Base-by-base conservation (phyloP, 1,140 invertebrate genomes). In the Tenebrio molitor region DNA sequence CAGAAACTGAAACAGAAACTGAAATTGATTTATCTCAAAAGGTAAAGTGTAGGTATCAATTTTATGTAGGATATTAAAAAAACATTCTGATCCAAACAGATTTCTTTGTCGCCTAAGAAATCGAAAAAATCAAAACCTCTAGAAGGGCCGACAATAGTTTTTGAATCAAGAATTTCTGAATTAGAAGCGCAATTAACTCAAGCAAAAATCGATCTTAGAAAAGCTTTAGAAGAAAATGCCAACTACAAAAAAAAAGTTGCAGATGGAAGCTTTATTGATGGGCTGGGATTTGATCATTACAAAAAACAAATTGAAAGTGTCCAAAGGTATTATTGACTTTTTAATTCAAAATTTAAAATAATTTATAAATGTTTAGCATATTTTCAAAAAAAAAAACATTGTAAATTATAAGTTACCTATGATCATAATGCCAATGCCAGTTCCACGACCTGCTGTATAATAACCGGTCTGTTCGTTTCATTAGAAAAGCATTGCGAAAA, bases 81-180 rank as follows among this genome's bases (percentile, higher is more conserved):
- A 29, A 29, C 25, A 4, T 29, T 46, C 4, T 46, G 16, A 16
- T 46, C 6, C 12, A 41, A 5, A 8, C 12, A 58, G 50, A 29
- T 58, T 0, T 29, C 50, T 4, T 33, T 58, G 1, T 77, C 80
- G n/a, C 75, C 78, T 10, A 77, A 72, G 68, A 84, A 84, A 17
- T 71, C 81, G 0, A 80, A 79, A 2, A 84, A 83, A 73, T 76
- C 84, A 10, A 83, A 84, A 79, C 69, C 78, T n/a, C 77, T 87
- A 0, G 86, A 87, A 74, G 88, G 88, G 0, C 90, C 91, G 0
- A 91, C 88, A 36, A 93, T 93, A 68, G 89, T 94, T 0, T 93
- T 91, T 77, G 93, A 94, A 81, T 94, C 93, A 0, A 86, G 91
- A 65, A 93, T 94, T 34, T 91, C 91, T n/a, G 92, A 95, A 77